phyloP scores from a whole-genome alignment of 2,888 invertebrate genomes.

The Epirrhoe tristata region DNA sequence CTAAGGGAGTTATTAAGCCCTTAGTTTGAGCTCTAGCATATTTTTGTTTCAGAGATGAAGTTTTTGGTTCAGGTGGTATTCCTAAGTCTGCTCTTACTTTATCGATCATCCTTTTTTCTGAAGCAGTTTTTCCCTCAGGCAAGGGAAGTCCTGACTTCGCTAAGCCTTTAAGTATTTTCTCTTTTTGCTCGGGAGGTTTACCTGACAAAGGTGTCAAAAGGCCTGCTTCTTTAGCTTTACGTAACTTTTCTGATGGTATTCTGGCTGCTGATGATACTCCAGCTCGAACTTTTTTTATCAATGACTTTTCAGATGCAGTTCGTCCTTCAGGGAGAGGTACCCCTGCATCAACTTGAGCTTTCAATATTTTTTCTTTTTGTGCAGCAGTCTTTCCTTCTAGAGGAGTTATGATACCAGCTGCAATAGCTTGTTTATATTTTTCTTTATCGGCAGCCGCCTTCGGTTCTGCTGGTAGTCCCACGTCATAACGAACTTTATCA shows the following conservation, averaged over 20 bases:
- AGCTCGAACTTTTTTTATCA: conserved; percentile 19
- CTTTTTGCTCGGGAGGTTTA: conserved; percentile 48
- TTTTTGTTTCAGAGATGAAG: conserved; percentile 37
- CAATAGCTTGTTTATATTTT: conserved; percentile 44
- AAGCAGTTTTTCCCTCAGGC: conserved; percentile 53
- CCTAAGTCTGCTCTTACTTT: conserved; percentile 45
- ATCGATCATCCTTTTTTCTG: conserved; percentile 49
- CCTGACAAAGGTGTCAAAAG: conserved; percentile 49
- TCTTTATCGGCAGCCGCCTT: conserved; percentile 44
- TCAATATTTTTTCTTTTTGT: conserved; percentile 48
- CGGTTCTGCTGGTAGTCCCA: conserved; percentile 46
- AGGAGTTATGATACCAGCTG: conserved; percentile 41
- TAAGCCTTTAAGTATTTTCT: conserved; percentile 49
- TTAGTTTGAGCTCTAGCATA: conserved; percentile 41
- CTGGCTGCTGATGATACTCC: conserved; percentile 27
- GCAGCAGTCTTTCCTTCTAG: conserved; percentile 43
- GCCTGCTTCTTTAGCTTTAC: conserved; percentile 51
- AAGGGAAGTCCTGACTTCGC: conserved; percentile 46
- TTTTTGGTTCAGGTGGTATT: conserved; percentile 47
- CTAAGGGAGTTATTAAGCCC: conserved; percentile 47
- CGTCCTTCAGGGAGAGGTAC: conserved; percentile 51
- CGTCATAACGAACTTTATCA: conserved; percentile 44
- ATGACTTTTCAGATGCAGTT: conserved; percentile 51
- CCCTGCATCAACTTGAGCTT: conserved; percentile 45
- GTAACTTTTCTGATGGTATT: conserved; percentile 44